Evolutionary conservation across 2,113 vertebrate species (phyloP), one percentile per base, ranked within the genome.

Genomic region (Oreotrochilus melanogaster): DNA sequence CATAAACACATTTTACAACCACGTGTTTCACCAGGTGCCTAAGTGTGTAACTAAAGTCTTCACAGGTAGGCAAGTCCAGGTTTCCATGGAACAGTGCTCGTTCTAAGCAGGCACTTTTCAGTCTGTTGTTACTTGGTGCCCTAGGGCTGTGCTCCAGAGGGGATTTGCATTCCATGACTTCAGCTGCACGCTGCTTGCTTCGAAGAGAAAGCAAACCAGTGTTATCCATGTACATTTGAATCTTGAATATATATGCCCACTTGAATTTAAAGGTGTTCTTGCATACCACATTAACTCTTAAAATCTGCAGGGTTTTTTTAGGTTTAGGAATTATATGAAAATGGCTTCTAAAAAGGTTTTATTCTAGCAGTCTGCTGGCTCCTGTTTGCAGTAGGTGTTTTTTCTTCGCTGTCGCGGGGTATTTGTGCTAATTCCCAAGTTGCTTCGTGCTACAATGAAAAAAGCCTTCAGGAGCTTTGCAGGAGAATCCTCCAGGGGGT

Each of bases 51-150:
- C 39, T 78, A 11, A 64, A 4, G 9, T 69, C 27, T 9, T 50
- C 48, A 43, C 69, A 91, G 86, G 88, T 87, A 75, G 53, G 86
- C 89, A 61, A 43, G 23, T 16, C 37, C 27, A 53, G 4, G 43
- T 61, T 74, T 48, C 33, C 3, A 0, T 4, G 5, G 27, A n/a
- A 18, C 9, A 66, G 23, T 22, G 6, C 7, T 2, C 0, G 1
- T 71, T 76, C 50, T 4, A 50, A 80, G 21, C 3, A 7, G 27
- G 9, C 14, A 67, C 2, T 27, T 31, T 8, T 62, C 6, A 5
- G 9, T 6, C 14, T 43, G 4, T 1, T 39, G 27, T 2, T 27
- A 1, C 0, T 92, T 13, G 10, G 16, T 13, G 1, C 10, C 1
- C 2, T 10, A 0, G 9, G 31, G 27, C 28, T 73, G 30, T 2